Base-by-base conservation (phyloP, 2,797 vertebrate genomes). In the Gouania willdenowi region DNA sequence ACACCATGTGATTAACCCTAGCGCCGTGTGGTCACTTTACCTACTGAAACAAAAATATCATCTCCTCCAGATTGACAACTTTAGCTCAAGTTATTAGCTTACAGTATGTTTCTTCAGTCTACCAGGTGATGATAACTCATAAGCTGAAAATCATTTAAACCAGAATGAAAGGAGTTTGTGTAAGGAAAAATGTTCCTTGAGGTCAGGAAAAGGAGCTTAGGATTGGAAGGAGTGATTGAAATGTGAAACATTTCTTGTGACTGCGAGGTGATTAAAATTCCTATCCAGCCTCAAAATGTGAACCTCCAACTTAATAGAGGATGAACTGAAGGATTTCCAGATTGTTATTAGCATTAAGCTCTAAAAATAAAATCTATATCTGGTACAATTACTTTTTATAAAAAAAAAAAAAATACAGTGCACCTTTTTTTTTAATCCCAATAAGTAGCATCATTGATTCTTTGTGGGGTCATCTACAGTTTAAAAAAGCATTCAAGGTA, bases 1-100 rank as follows among this genome's bases (percentile, higher is more conserved):
- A 48, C 6, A 8, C 79, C 75, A 83, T 77, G 81, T 75, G 75
- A 82, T 46, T n/a, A 55, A 61, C 38, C 49, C 51, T 15, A 47
- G n/a, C n/a, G n/a, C n/a, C n/a, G n/a, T n/a, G n/a, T n/a, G n/a
- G n/a, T n/a, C n/a, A n/a, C n/a, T n/a, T n/a, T n/a, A n/a, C n/a
- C n/a, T n/a, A n/a, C n/a, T n/a, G 5, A 35, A 41, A 49, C 5
- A 3, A 14, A 41, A 14, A 8, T 3, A 41, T 7, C 18, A 31
- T 15, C 5, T 28, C 35, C 16, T 6, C 4, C 19, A 41, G 17
- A 16, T 17, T 12, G 29, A 30, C 11, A 10, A 5, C 7, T 21
- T 23, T 19, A 31, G 9, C 5, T 23, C 8, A 23, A 11, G 10
- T n/a, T n/a, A n/a, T n/a, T n/a, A n/a, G n/a, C n/a, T n/a, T n/a